Conservation (phyloP, 1,140 invertebrate genomes). For the Theocolax elegans region DNA sequence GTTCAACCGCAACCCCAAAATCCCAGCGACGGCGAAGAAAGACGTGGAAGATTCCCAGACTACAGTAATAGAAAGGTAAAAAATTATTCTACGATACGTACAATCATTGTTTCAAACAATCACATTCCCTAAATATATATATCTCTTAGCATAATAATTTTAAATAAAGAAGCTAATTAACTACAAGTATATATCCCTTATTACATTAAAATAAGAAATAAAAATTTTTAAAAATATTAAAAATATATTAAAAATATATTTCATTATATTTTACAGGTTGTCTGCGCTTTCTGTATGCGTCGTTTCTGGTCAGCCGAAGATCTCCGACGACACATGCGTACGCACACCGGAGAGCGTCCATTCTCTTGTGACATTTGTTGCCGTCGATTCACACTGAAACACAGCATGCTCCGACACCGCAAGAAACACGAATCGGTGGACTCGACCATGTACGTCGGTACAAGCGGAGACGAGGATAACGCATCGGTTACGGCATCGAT, state of each 20-base stretch:
- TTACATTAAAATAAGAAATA: no score
- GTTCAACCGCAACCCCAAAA: conserved; percentile 51
- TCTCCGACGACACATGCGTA: conserved; percentile 89
- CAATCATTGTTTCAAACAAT: no score
- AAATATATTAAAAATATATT: no score
- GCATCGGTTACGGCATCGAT: neutral
- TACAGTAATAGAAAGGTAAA: conserved; percentile 88
- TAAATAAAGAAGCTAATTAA: no score
- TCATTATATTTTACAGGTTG: conserved; percentile 80
- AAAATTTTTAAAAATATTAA: no score
- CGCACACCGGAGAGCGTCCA: conserved; percentile 83
- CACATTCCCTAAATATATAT: no score
- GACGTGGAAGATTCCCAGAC: conserved; percentile 81
- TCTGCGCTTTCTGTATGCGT: conserved; percentile 91
- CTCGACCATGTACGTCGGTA: conserved; percentile 56
- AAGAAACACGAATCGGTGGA: conserved; percentile 79
- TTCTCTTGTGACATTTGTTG: conserved; percentile 86
- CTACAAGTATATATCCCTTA: no score
- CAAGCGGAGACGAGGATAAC: conserved; percentile 64
- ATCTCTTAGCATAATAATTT: no score
- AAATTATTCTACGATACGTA: no score
- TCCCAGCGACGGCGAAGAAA: conserved; percentile 67
- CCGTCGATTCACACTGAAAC: conserved; percentile 89
- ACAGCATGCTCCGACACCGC: conserved; percentile 90
- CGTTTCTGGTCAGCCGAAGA: conserved; percentile 95